Evolutionary conservation across 2,113 vertebrate species (phyloP), one percentile per base, ranked within the genome.

Genomic region (Cryptoleucopteryx plumbea): DNA sequence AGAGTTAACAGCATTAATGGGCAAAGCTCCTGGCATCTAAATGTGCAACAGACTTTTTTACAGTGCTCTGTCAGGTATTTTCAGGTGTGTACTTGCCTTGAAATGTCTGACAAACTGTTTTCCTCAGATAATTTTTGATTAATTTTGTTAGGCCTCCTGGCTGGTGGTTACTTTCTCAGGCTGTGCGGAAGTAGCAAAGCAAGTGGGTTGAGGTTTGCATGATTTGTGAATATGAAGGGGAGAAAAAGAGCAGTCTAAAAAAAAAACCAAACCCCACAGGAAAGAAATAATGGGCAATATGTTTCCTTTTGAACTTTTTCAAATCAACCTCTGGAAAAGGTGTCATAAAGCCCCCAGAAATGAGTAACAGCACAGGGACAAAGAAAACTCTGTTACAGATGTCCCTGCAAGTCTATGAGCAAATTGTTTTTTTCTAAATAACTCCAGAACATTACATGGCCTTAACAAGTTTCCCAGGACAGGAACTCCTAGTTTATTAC

Each of bases 391-490:
- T 98, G 97, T 98, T 98, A 96, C 91, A 98, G 95, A 97, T 91
- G 93, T 98, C 96, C 96, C 94, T 67, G 42, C 85, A 93, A 98
- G 95, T 96, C 96, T 95, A 90, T 95, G 93, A 97, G 97, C 94
- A 97, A 97, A 97, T 95, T 97, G 97, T 96, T 93, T 94, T 89
- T 91, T 96, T 95, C 97, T 93, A 98, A 98, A 98, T 98, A 98
- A 98, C 96, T 98, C 97, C 96, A 97, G 97, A 98, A 98, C 97
- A 98, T 98, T 98, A 98, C 97, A 97, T 91, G 95, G 97, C 97
- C 92, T 98, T 98, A 98, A 98, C 98, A 98, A 99, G 98, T 99
- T 99, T 99, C 99, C 99, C 99, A 99, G 99, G 99, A 99, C 98
- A 98, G 98, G 98, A 99, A 98, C 97, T 96, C 96, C 97, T 96